Evolutionary conservation across 2,113 vertebrate genomes (phyloP), one percentile per base, ranked within the genome.

Genomic region (Mystacornis crossleyi): DNA sequence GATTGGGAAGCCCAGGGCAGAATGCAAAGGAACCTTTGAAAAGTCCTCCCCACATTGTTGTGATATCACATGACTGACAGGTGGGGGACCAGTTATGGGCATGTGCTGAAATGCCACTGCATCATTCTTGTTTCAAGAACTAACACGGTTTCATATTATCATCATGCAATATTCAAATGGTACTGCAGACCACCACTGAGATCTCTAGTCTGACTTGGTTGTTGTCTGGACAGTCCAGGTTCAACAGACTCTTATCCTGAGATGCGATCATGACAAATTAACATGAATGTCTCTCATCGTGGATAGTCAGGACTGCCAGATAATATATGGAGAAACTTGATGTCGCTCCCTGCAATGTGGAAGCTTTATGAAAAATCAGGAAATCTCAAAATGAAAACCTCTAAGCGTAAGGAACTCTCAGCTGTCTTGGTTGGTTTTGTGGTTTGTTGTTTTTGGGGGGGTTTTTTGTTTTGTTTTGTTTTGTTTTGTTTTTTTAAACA

Each of bases 31-130:
- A 48, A 61, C 2, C 2, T 54, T 58, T 58, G 47, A 58, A 58
- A 79, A 43, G 16, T 64, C 5, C 9, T 84, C 4, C 10, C 4
- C 33, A 40, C 0, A 0, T 2, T 51, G 19, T 23, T 81, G 50
- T 62, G 60, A 66, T 18, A 42, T 62, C 58, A 50, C 12, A 5
- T 24, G 47, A 14, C 18, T 73, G 34, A 48, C 25, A 70, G 62
- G 5, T 26, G 4, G 14, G 13, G 6, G 9, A 55, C 20, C 25
- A 48, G 4, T 1, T 36, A 34, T 60, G 33, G 28, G 21, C 29
- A 16, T 25, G 4, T 11, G 69, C 6, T 55, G 60, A 71, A 97
- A 84, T 54, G 16, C 12, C 28, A 16, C n/a, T 61, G 16, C 19
- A 47, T 51, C 14, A 14, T 75, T 71, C 26, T n/a, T 77, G 29